Percentiles rank a stretch among this genome's conserved stretches.
phyloP scores from a whole-genome alignment of 2,113 vertebrate genomes.

The Ochotona curzoniae region DNA sequence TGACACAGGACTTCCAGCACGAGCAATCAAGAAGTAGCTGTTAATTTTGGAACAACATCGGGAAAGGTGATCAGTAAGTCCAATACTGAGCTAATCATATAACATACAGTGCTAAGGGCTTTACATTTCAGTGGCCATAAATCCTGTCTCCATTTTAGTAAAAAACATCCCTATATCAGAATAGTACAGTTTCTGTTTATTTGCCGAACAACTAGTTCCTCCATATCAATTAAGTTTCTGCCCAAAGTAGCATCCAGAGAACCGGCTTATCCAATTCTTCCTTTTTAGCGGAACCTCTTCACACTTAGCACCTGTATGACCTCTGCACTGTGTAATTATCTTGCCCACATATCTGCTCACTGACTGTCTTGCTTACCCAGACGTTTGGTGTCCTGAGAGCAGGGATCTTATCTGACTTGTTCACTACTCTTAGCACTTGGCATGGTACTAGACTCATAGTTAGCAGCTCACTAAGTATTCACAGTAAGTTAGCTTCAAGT shows the following conservation, averaged over 20 bases:
- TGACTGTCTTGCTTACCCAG: not conserved
- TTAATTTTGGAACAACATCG: not conserved
- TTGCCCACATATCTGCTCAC: not conserved
- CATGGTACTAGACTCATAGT: not conserved
- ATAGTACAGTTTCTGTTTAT: conserved; percentile 8
- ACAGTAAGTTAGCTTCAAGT: not conserved
- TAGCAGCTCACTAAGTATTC: too few species aligned
- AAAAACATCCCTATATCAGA: conserved; percentile 42
- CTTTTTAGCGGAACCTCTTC: not conserved
- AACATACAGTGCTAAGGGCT: not conserved
- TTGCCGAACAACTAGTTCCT: conserved; percentile 20
- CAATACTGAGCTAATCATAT: not conserved
- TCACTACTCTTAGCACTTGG: not conserved
- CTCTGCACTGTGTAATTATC: not conserved
- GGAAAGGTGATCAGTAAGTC: not conserved
- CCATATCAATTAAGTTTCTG: not conserved
- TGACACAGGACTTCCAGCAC: not conserved
- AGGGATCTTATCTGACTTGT: conserved; percentile 15
- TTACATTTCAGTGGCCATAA: not conserved
- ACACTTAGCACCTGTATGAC: not conserved
- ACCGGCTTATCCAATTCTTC: not conserved
- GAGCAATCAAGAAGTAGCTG: not conserved
- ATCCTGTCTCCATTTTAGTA: conserved; percentile 29
- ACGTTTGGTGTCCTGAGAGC: not conserved
- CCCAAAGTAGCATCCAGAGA: not conserved